phyloP scores from a whole-genome alignment of 1,140 invertebrate genomes.

The Apis mellifera region DNA sequence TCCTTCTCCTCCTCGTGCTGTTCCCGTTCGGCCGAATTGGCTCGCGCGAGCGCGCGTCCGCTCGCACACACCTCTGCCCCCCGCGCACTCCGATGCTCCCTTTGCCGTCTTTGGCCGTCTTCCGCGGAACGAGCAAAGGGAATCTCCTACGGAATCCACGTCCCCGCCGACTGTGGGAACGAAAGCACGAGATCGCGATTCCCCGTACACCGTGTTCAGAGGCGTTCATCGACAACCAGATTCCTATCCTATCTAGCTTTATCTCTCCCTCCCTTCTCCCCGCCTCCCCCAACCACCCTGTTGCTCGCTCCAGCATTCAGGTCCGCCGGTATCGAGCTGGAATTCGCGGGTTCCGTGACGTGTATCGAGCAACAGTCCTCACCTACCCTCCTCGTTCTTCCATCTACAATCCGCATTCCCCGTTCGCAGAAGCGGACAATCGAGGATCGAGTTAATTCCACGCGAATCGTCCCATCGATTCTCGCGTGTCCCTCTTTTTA shows the following conservation, averaged over 20 bases:
- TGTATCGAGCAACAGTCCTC: too few species aligned
- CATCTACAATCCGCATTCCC: neutral
- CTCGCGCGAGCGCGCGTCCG: slow-evolving; percentile 20
- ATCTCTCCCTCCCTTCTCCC: slow-evolving; percentile 8
- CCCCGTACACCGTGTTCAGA: slow-evolving; percentile 69
- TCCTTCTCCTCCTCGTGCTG: neutral
- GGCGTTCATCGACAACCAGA: slow-evolving; percentile 69
- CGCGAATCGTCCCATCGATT: too few species aligned
- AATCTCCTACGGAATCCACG: slow-evolving; percentile 75
- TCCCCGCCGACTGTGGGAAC: slow-evolving; percentile 77
- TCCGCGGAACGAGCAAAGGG: slow-evolving; percentile 59
- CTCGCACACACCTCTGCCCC: slow-evolving; percentile 23
- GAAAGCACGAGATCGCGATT: slow-evolving; percentile 64
- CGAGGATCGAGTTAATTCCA: too few species aligned
- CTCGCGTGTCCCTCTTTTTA: too few species aligned
- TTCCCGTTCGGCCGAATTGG: slow-evolving; percentile 34
- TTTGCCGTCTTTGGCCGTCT: slow-evolving; percentile 14
- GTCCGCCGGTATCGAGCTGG: neutral
- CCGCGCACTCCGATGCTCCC: neutral
- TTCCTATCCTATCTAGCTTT: slow-evolving; percentile 63
- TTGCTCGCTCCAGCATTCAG: neutral
- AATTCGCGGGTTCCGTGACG: slow-evolving; percentile 13
- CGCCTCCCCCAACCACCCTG: slow-evolving; percentile 24
- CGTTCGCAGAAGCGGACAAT: neutral
- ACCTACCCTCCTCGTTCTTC: neutral